Base-by-base conservation (phyloP, 2,113 vertebrate genomes). In the Larimichthys polyactis region DNA sequence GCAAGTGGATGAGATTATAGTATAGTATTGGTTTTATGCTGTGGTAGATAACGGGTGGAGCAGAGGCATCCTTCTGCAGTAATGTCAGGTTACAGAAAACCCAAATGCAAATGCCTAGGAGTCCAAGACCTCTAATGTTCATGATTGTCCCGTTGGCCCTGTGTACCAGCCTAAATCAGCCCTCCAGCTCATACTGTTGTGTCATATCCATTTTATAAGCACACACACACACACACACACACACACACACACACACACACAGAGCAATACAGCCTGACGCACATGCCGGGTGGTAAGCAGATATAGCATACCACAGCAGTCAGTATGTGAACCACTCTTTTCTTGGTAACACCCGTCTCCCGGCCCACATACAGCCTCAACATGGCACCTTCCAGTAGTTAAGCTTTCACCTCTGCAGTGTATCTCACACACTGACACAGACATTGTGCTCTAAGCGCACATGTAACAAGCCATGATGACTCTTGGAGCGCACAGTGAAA, bases 21-120 rank as follows among this genome's bases (percentile, higher is more conserved):
- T 84, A 88, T 80, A 82, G 77, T 91, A 83, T 75, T 87, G 85
- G 89, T 92, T 93, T 92, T 84, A 87, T 91, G 72, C 88, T 88
- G 86, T 83, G 89, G 85, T 90, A 88, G 91, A 89, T 92, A 88
- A 86, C 79, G 91, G 93, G 92, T 92, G 87, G 93, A 91, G 91
- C 69, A 81, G 86, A 91, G 60, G 85, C 87, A 92, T 93, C 94
- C 80, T 89, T 79, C 69, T 91, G 82, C 89, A 71, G 84, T 94
- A 94, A 94, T 95, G 90, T 88, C 79, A 89, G 92, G 93, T 93
- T 93, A 69, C 62, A 93, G 87, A 89, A 91, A 91, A 93, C 78
- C 92, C 87, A 93, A 88, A 92, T 90, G 83, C 73, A 91, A 90
- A 90, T 91, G 93, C 85, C 77, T 92, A 59, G 79, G 63, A 89